Base-by-base conservation (phyloP, 2,797 vertebrate genomes). In the Tragopan temminckii region DNA sequence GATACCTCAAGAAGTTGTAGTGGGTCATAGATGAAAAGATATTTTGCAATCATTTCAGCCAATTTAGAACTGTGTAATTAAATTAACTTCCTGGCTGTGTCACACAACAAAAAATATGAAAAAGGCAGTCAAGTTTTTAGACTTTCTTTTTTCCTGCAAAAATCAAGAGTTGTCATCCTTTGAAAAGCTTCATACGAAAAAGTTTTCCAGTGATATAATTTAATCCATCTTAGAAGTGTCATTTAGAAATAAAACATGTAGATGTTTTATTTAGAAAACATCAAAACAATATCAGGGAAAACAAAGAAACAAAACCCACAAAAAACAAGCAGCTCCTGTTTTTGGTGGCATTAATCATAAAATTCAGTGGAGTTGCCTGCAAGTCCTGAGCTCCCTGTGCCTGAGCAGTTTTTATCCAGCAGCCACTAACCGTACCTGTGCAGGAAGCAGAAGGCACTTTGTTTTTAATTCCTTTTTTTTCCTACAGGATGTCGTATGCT, bases 201-300 rank as follows among this genome's bases (percentile, higher is more conserved):
- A 96, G 62, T 88, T 91, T 94, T 88, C 87, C 72, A 72, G 13
- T 89, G 67, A 83, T 89, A 62, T 42, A 92, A 89, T 88, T 89
- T 93, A 36, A 36, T 93, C 72, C 90, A 82, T 79, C 91, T 95
- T 93, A 93, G 89, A 95, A 91, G 82, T 88, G 82, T 93, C 82
- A 84, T 88, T 93, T 92, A 48, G 74, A 96, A 95, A 94, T 96
- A 94, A 92, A 92, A 92, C 72, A 72, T 80, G 67, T 81, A 93
- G 77, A 88, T 68, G 43, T 52, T 94, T 95, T 94, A 84, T 93
- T 96, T 96, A 90, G 95, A 91, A 93, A 94, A 91, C 83, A 90
- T 95, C 83, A 90, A 91, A 94, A 94, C 85, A 81, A 57, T 88
- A 53, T 89, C 15, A 18, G 40, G 24, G 11, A 7, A 17, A 0